Percentiles rank a stretch among this genome's conserved stretches.
These are phyloP conservation scores for Megastigmus dorsalis DNA, from an alignment of 2,888 invertebrate species.

Conservation along the genomic window DNA sequence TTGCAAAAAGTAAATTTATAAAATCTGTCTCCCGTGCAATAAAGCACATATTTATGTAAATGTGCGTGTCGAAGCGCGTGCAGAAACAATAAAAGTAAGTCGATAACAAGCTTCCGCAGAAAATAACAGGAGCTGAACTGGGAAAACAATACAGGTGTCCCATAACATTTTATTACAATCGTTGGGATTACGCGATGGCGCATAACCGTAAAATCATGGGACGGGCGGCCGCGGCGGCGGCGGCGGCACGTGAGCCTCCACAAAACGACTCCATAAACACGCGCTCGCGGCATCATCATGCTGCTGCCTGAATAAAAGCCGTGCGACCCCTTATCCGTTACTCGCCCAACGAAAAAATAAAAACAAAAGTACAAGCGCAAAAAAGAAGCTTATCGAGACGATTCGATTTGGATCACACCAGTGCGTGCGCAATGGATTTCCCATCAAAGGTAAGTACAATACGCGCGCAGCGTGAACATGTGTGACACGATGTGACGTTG, in stretches of 20 bases:
- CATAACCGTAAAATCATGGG: conserved; percentile 22
- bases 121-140: too few relatives aligned
- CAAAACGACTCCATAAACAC: conserved; percentile 31
- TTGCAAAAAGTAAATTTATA: too few relatives aligned
- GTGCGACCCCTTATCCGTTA: background rate
- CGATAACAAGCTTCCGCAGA: too few relatives aligned
- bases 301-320: conserved; percentile 25
- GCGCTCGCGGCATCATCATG: background rate
- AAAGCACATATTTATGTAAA: too few relatives aligned
- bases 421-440: background rate
- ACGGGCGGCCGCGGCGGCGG: too few relatives aligned
- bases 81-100: too few relatives aligned
- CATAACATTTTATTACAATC: conserved; percentile 54
- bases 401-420: conserved; percentile 41
- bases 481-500: background rate
- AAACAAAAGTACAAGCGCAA: background rate
- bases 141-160: conserved; percentile 52
- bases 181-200: conserved; percentile 32
- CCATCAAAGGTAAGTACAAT: background rate
- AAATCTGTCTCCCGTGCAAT: too few relatives aligned
- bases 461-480: too few relatives aligned
- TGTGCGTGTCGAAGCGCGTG: too few relatives aligned
- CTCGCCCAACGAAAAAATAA: background rate
- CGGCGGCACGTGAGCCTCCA: conserved; percentile 1
- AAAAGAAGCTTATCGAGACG: conserved; percentile 6